Base-by-base conservation (phyloP, 2,888 invertebrate species). In the Ichneumoninae sp. region DNA sequence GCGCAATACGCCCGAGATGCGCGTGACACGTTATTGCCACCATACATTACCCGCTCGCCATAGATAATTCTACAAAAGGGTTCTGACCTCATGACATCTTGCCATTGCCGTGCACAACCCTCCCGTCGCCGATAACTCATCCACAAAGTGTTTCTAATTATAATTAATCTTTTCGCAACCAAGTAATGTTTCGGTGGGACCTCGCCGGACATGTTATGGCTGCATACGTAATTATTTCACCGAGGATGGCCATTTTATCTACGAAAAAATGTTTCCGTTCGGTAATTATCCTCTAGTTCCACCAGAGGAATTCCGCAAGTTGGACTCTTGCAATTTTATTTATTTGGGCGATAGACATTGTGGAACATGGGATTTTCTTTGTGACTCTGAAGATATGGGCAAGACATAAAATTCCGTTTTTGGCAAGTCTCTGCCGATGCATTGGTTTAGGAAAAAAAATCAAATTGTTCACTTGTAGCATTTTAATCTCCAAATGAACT, bases 51-150 rank as follows among this genome's bases (percentile, higher is more conserved):
- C 40, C 52, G 26, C 50, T 36, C 76, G n/a, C 26, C 66, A 52
- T 71, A 73, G 66, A 77, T 82, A 73, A 73, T 82, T 82, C 57
- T 60, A 26, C 66, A 83, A 83, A 80, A 80, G 68, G 44, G 10
- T 63, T 57, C 40, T 22, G 33, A 81, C 52, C 68, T 77, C n/a
- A 26, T 52, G 76, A 69, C 69, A 74, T 68, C 77, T 22, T 47
- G 44, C 8, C 69, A 47, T 13, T 33, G 13, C n/a, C 33, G 26
- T 36, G n/a, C 22, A 8, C 36, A 8, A 19, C 22, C 40, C 26
- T 19, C 74, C 13, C 16, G 16, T 47, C 60, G 5, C 16, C n/a
- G 60, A 63, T 63, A 63, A 75, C 63, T 70, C 40, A 69, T 78
- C 47, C 33, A 57, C 47, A 22, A 69, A 73, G 71, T 60, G 47